Percentiles rank a stretch among this genome's conserved stretches.
Evolutionary conservation across 2,888 invertebrate genomes (phyloP).

Genomic region (Pachymerium ferrugineum): DNA sequence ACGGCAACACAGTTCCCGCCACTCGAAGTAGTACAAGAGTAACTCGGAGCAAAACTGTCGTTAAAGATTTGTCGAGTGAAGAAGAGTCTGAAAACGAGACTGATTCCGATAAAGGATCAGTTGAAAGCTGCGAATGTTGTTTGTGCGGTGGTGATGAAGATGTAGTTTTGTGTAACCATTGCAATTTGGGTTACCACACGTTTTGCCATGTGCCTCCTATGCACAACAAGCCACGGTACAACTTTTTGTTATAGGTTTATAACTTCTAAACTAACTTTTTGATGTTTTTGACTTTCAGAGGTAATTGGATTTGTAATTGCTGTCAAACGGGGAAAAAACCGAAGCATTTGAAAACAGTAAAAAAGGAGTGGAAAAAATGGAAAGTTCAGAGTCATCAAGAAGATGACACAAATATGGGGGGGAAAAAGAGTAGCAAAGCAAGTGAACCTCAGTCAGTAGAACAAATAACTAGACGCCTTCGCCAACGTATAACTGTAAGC

Average conservation of each 20-base stretch:
- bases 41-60: background rate
- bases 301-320: slow-evolving; percentile 15
- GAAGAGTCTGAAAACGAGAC: background rate
- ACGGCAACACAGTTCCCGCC: background rate
- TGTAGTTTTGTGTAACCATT: background rate
- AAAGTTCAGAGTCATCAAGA: background rate
- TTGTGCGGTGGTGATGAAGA: slow-evolving; percentile 32
- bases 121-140: slow-evolving; percentile 24
- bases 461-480: background rate
- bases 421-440: background rate
- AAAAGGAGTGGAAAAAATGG: background rate
- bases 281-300: background rate
- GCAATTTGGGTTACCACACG: slow-evolving; percentile 19
- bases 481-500: background rate
- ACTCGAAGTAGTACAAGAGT: background rate
- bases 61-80: background rate
- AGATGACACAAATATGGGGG: background rate
- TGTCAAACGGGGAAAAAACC: slow-evolving; percentile 19
- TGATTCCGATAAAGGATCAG: background rate
- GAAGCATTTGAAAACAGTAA: background rate
- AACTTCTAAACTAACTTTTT: background rate
- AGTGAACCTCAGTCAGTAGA: background rate
- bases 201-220: slow-evolving; percentile 29
- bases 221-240: slow-evolving; percentile 31
- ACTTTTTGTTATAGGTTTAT: background rate